These are phyloP conservation scores for Diachasmimorpha longicaudata DNA, from an alignment of 1,140 invertebrate genomes.

Conservation along the genomic window DNA sequence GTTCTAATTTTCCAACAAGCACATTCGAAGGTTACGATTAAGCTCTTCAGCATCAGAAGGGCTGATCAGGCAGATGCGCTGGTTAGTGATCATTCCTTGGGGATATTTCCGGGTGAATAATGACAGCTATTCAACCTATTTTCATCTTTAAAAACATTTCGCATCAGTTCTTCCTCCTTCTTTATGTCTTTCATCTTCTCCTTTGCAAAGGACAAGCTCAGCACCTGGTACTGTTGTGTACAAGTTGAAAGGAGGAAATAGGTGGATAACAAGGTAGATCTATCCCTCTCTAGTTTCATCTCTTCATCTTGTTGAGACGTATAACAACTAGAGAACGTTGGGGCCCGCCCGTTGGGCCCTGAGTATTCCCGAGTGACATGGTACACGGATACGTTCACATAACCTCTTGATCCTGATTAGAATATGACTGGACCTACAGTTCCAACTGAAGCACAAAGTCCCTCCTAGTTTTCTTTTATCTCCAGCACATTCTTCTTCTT, in stretches of 20 bases:
- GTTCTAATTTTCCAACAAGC: too few species aligned
- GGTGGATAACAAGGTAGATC: conserved; percentile 3
- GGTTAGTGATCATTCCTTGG: background rate
- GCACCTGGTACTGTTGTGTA: conserved; percentile 1
- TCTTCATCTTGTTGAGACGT: background rate
- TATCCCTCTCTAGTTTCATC: background rate
- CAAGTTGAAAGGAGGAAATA: background rate
- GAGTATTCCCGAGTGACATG: conserved; percentile 29
- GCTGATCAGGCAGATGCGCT: background rate
- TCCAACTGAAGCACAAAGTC: conserved; percentile 23
- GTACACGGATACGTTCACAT: conserved; percentile 55
- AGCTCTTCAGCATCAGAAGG: background rate
- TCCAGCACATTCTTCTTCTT: conserved; percentile 2
- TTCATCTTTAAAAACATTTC: background rate
- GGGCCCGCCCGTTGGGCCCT: conserved; percentile 14
- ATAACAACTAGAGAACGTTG: conserved; percentile 13
- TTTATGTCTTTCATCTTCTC: background rate
- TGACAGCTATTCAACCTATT: too few species aligned
- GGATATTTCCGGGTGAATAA: too few species aligned
- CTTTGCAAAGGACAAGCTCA: background rate
- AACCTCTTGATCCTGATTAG: conserved; percentile 63
- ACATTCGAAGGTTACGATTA: background rate
- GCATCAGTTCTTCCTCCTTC: background rate
- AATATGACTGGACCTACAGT: conserved; percentile 49
- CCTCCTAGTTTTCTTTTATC: conserved; percentile 13